Conservation (phyloP, 2,888 invertebrate genomes). For the Glomeris marginata region DNA sequence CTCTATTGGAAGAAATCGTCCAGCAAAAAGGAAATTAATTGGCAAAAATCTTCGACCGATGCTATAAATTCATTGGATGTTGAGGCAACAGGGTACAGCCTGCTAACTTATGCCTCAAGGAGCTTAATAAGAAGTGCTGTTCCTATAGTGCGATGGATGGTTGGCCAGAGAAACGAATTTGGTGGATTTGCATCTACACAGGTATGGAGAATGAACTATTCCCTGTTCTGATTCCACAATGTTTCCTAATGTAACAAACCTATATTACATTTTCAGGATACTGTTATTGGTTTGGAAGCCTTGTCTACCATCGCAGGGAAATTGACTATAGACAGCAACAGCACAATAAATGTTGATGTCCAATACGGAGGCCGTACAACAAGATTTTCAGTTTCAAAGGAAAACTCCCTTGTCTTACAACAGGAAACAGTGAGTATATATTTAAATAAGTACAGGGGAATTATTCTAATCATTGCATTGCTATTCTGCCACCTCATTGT, state of each 20-base stretch:
- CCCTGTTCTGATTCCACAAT: too few species aligned
- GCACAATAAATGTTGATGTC: conserved; percentile 15
- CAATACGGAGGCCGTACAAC: conserved; percentile 13
- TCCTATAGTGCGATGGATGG: conserved; percentile 54
- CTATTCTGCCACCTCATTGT: too few species aligned
- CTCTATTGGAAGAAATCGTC: too few species aligned
- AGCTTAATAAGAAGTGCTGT: conserved; percentile 40
- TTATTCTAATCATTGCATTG: too few species aligned
- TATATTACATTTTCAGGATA: conserved; percentile 24
- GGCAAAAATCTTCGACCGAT: background rate
- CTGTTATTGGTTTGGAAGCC: conserved; percentile 31
- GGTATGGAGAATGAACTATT: conserved; percentile 27
- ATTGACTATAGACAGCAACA: conserved; percentile 17
- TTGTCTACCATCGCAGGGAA: conserved; percentile 27
- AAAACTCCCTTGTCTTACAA: too few species aligned
- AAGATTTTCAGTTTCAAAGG: conserved; percentile 2
- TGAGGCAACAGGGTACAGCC: conserved; percentile 51
- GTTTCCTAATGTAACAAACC: too few species aligned
- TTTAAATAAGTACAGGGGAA: too few species aligned
- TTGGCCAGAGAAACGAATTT: conserved; percentile 45
- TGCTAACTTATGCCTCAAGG: conserved; percentile 40
- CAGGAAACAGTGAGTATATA: too few species aligned
- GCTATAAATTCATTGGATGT: conserved; percentile 39
- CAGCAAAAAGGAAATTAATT: too few species aligned
- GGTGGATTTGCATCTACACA: conserved; percentile 65